Base-by-base conservation (phyloP, 2,888 invertebrate genomes). In the Drosophila diplacantha region DNA sequence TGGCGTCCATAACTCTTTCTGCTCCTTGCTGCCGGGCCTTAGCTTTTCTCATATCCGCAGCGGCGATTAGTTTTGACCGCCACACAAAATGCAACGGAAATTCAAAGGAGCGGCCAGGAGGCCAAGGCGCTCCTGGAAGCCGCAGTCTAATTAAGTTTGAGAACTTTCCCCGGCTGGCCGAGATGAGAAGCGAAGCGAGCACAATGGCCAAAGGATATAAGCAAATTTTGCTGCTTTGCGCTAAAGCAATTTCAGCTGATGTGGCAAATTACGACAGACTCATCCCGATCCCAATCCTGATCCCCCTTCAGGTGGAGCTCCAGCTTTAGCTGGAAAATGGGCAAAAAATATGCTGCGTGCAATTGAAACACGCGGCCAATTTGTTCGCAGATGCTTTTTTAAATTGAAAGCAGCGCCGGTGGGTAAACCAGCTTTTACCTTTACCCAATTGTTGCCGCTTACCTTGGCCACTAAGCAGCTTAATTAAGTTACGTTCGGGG, bases 41-140 rank as follows among this genome's bases (percentile, higher is more conserved):
- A 18, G 60, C 62, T 71, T 80, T 81, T 85, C 77, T 85, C 84
- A 86, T 85, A 86, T 85, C 86, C 85, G 85, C 34, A 56, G 34
- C 58, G 67, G 58, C 76, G 78, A 81, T 78, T 78, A 78, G 75
- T 68, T 74, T 77, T 68, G 43, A 65, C 67, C 75, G 57, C 43
- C 5, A 26, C 58, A 62, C 52, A 69, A 66, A 73, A 55, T 78
- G 83, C 75, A 82, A 58, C 79, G 81, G 83, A 78, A 73, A 73
- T 82, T 77, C 69, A 70, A 81, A 81, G 71, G 52, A 61, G 51
- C 59, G 12, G 38, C 46, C 47, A 24, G 22, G 54, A 31, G 34
- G 54, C 44, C 29, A 41, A 43, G 46, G 26, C 34, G 61, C 18
- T 14, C 18, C 12, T 18, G 7, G 29, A 44, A 29, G 29, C 18